Evolutionary conservation across 2,888 invertebrate species (phyloP).

Genomic region (Ditula angustiorana): DNA sequence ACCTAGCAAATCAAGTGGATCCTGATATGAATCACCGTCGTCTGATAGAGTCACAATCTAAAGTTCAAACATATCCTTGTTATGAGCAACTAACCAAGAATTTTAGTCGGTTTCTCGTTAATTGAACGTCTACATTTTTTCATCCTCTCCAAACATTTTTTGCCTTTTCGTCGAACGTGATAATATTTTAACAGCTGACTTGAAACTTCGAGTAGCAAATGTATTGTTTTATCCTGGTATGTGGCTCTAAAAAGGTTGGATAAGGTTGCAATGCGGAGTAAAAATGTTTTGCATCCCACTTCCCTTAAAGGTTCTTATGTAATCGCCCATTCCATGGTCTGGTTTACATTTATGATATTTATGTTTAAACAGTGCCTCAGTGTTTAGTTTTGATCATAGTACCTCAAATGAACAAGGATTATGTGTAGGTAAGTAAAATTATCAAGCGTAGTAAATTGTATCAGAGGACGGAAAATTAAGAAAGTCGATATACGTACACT

Average conservation of each 20-base stretch:
- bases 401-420: too few species aligned
- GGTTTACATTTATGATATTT: too few species aligned
- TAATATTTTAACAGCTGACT: constrained; percentile 18
- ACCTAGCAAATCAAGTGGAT: neutral
- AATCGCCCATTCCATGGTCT: too few species aligned
- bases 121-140: constrained; percentile 11
- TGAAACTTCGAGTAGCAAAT: constrained; percentile 6
- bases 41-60: constrained; percentile 10
- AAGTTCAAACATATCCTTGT: constrained; percentile 17
- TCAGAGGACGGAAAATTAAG: too few species aligned
- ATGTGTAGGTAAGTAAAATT: too few species aligned
- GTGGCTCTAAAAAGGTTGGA: neutral
- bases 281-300: constrained; percentile 18
- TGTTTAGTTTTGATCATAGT: too few species aligned
- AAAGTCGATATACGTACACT: too few species aligned
- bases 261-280: neutral
- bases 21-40: constrained; percentile 24
- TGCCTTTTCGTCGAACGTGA: constrained; percentile 18
- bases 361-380: too few species aligned
- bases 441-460: too few species aligned
- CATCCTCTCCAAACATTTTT: constrained; percentile 15
- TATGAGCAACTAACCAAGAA: constrained; percentile 31
- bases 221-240: constrained; percentile 15
- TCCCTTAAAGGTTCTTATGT: too few species aligned
- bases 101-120: constrained; percentile 27